Percentiles rank a stretch among this genome's conserved stretches.
Evolutionary conservation across 2,113 vertebrate species (phyloP).

Genomic region (Sigmodon hispidus): DNA sequence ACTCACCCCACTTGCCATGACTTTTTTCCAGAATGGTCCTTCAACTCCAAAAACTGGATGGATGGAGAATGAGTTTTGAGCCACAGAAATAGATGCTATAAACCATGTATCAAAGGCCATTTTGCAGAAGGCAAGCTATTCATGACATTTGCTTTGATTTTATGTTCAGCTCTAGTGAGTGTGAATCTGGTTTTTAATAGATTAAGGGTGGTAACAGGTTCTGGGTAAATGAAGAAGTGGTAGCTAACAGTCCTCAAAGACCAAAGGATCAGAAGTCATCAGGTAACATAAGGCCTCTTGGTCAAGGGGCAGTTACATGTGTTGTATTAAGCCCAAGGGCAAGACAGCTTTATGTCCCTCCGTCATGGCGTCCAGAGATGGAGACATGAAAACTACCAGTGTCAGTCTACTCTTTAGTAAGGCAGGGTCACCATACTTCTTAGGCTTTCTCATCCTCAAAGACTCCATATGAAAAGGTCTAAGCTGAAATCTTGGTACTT

Average conservation of each 20-base stretch:
- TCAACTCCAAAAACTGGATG: not conserved
- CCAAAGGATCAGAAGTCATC: not conserved
- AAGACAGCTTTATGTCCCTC: not conserved
- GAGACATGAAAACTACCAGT: accelerated
- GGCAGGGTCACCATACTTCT: not conserved
- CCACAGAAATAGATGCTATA: not conserved
- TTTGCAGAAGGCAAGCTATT: not conserved
- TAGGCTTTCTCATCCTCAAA: not conserved
- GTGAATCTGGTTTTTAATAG: slow-evolving; percentile 4
- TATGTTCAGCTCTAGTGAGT: slow-evolving; percentile 19
- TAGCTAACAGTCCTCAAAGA: not conserved
- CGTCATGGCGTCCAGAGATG: not conserved
- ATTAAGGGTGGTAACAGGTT: not conserved
- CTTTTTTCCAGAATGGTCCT: not conserved
- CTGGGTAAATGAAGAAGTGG: not conserved
- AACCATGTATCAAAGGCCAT: not conserved
- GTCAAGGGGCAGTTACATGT: not conserved
- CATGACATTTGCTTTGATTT: not conserved
- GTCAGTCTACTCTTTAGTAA: not conserved
- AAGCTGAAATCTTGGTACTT: slow-evolving; percentile 34
- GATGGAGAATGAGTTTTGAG: not conserved
- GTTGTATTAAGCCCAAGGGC: not conserved
- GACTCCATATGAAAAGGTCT: not conserved
- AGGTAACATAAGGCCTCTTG: not conserved
- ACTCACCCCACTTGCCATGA: not conserved